Base-by-base conservation (phyloP, 2,888 invertebrate species). In the Hermodice carunculata region DNA sequence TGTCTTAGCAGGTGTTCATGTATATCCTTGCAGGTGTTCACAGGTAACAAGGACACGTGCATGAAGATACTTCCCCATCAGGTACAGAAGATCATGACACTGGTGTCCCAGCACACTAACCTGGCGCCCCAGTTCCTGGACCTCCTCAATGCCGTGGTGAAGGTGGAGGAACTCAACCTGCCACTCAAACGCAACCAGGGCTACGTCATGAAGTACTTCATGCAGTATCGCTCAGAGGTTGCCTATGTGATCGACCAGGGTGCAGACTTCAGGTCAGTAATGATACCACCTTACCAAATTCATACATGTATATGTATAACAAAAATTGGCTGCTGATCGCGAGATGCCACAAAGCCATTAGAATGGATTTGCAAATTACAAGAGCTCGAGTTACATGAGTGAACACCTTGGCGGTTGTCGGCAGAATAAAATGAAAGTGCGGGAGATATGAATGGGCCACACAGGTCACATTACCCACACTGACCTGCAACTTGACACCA, bases 201-300 rank as follows among this genome's bases (percentile, higher is more conserved):
- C 29, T 81, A 81, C 56, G 84, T 85, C 42, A 84, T 85, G 81
- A 84, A 82, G 60, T 84, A 82, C 73, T 83, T 85, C 71, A 83
- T 85, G 84, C 83, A 84, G 75, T 79, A 78, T 61, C 66, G 83
- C 22, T 53, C 76, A 1, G 81, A 83, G 19, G 79, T 85, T 6
- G 83, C 82, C 19, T 65, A 68, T 40, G 74, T 84, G n/a, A 78
- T 84, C 29, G 85, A 85, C 64, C 75, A 77, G 29, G 67, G 75
- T 34, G 74, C 75, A 32, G 71, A 78, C 28, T 59, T 74, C 17
- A 77, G 81, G 81, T 82, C 62, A 11, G 19, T 5, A 11, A 48
- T 6, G 17, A 14, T 37, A 37, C 17, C 8, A 14, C 8, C 37
- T 37, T n/a, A n/a, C n/a, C n/a, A n/a, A n/a, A n/a, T n/a, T n/a